phyloP scores from a whole-genome alignment of 2,888 invertebrate species.

The Idaea biselata region DNA sequence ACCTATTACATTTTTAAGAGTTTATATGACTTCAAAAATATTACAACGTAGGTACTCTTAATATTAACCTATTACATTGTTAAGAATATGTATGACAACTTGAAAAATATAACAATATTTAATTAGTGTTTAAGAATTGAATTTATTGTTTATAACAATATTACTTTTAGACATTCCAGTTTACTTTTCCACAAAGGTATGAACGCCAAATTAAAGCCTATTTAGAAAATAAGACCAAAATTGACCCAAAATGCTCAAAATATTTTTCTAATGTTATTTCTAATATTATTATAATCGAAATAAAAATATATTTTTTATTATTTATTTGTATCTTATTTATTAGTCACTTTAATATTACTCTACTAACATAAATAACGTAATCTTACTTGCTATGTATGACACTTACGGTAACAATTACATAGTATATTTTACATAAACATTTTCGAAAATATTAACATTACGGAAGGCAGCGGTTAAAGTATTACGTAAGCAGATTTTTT shows the following conservation, averaged over 20 bases:
- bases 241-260: too few relatives aligned
- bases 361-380: conserved; percentile 31
- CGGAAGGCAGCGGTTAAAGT: neutral
- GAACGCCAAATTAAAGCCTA: too few relatives aligned
- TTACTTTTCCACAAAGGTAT: neutral
- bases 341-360: conserved; percentile 5
- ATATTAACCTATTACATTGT: too few relatives aligned
- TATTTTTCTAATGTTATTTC: too few relatives aligned
- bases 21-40: too few relatives aligned
- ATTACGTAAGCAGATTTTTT: too few relatives aligned
- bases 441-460: conserved; percentile 2
- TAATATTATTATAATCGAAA: neutral
- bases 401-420: conserved; percentile 44
- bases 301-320: conserved; percentile 3
- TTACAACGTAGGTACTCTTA: too few relatives aligned
- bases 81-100: too few relatives aligned
- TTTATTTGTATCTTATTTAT: conserved; percentile 3
- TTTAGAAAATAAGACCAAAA: too few relatives aligned
- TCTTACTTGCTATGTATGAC: conserved; percentile 48
- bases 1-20: too few relatives aligned
- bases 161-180: neutral
- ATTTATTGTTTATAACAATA: neutral
- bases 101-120: neutral
- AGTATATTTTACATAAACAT: conserved; percentile 8
- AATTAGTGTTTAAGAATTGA: neutral